Evolutionary conservation across 92 coral and sea anemone genomes (phyloP).

Genomic region (Phenganax marumi): DNA sequence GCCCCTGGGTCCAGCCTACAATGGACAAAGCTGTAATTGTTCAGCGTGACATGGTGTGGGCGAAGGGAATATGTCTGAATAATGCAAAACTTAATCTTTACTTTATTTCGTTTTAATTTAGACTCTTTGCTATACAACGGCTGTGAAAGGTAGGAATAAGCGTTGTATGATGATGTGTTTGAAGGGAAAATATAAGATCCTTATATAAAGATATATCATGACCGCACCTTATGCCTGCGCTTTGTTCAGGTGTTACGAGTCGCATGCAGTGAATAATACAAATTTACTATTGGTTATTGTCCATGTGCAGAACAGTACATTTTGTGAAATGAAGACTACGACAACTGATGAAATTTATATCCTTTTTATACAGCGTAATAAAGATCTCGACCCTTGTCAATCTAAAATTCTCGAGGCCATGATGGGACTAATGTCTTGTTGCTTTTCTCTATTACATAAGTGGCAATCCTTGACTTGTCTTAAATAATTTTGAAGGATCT

Average conservation of each 20-base stretch:
- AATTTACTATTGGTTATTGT: slow-evolving; percentile 45
- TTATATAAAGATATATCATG: no score
- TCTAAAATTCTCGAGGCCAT: not conserved
- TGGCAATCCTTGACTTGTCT: slow-evolving; percentile 10
- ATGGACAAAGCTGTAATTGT: no score
- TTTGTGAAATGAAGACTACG: not conserved
- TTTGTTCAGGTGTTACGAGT: slow-evolving; percentile 36
- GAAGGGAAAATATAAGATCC: no score
- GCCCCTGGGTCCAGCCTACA: no score
- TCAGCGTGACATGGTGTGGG: no score
- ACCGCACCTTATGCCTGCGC: not conserved
- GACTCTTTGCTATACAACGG: not conserved
- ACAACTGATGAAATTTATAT: slow-evolving; percentile 33
- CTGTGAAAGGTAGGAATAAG: no score
- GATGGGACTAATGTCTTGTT: not conserved
- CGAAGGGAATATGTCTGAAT: no score
- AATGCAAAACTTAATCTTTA: not conserved
- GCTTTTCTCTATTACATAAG: not conserved
- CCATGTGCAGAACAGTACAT: not conserved
- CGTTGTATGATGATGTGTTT: no score
- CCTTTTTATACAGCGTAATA: slow-evolving; percentile 35
- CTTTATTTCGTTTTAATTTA: not conserved
- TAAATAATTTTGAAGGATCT: not conserved
- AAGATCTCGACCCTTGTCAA: not conserved
- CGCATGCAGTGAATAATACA: slow-evolving; percentile 15